Evolutionary conservation across 2,113 vertebrate genomes (phyloP).

Genomic region (Lagopus leucura): DNA sequence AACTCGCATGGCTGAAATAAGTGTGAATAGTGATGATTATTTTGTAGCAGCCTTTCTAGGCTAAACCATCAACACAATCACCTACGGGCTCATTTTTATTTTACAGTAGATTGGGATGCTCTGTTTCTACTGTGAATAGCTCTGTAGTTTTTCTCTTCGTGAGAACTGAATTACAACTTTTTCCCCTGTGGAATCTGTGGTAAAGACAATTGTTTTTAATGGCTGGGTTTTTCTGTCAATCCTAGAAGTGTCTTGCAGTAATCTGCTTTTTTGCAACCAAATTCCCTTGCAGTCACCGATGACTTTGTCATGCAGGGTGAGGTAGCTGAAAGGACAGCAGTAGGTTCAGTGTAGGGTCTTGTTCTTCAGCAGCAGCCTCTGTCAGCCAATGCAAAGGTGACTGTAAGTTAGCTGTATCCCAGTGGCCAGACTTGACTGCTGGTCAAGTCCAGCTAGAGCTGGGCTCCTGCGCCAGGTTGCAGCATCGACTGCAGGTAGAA

Average conservation of each 20-base stretch:
- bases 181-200: conserved; percentile 57
- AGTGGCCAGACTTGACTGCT: neutral
- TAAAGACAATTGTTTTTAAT: conserved; percentile 49
- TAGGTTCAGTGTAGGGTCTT: neutral
- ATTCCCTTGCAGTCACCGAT: neutral
- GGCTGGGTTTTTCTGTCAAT: conserved; percentile 31
- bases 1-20: neutral
- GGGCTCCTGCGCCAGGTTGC: neutral
- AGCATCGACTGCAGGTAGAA: fast-evolving
- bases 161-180: conserved; percentile 50
- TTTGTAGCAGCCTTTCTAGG: conserved; percentile 17
- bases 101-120: neutral
- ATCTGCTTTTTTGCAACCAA: conserved; percentile 45
- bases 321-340: neutral
- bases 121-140: conserved; percentile 33
- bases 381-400: neutral
- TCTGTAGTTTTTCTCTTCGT: conserved; percentile 52
- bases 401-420: neutral
- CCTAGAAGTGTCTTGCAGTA: conserved; percentile 25
- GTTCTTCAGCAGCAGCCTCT: neutral
- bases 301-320: neutral
- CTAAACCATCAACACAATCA: neutral
- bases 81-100: neutral
- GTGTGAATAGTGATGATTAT: neutral
- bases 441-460: neutral